Evolutionary conservation across 2,797 vertebrate species (phyloP).

Genomic region (Falco berigora): DNA sequence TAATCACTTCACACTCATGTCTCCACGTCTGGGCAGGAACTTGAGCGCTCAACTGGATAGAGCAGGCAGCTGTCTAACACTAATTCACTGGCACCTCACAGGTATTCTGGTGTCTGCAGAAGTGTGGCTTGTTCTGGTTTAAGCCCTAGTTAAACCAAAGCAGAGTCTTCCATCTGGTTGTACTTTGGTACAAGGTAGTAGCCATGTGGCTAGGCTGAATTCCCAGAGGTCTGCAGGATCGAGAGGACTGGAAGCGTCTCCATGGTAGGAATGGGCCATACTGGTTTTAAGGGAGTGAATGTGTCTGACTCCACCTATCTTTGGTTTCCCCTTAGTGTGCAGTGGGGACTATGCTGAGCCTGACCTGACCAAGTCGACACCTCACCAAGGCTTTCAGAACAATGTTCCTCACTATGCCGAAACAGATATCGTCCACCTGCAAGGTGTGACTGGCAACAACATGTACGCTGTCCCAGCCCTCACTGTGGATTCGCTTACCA

Average conservation of each 20-base stretch:
- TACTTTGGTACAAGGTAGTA: neutral
- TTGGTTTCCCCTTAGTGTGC: constrained; percentile 4
- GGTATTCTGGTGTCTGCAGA: neutral
- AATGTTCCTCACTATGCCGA: constrained; percentile 85
- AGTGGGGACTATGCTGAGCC: constrained; percentile 87
- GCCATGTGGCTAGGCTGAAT: neutral
- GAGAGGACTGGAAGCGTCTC: neutral
- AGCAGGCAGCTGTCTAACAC: neutral
- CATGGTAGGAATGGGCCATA: accelerated
- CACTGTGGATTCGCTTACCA: constrained; percentile 86
- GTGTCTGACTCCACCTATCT: neutral
- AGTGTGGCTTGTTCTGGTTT: neutral
- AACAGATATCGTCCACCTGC: constrained; percentile 85
- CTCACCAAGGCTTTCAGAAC: constrained; percentile 86
- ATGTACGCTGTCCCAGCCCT: constrained; percentile 88
- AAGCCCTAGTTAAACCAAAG: neutral
- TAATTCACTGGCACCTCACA: neutral
- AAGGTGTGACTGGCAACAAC: constrained; percentile 89
- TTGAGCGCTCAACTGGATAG: neutral
- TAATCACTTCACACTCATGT: neutral
- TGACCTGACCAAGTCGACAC: constrained; percentile 86
- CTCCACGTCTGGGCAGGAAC: neutral
- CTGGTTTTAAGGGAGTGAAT: neutral
- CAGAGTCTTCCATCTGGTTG: neutral
- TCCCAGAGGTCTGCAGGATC: neutral